Base-by-base conservation (phyloP, 1,140 invertebrate species). In the Brevipalpus yothersi region DNA sequence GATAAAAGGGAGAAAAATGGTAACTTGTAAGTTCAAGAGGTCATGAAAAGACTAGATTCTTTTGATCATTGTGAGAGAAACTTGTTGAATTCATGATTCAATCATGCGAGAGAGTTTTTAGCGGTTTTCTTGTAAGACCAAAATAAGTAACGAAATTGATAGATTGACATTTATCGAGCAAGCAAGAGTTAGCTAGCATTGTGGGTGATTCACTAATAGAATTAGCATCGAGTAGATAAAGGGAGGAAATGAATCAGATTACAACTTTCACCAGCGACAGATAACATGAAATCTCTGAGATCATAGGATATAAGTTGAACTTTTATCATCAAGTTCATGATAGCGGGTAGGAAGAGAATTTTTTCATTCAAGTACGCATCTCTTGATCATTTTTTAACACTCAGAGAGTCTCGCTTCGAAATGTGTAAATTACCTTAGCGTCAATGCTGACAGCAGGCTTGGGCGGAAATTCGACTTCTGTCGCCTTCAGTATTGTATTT, bases 401-500 rank as follows among this genome's bases (percentile, higher is more conserved):
- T 41, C 41, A n/a, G 53, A 63, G 58, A 54, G 64, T 8, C 13
- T 47, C 13, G 31, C 7, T 65, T 69, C 75, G 90, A 88, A 31
- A 31, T 31, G 31, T 31, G 31, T 31, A 31, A n/a, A 31, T 31
- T 31, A 31, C 31, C 82, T 97, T 96, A 66, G 93, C 93, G 80
- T 96, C 91, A 74, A 84, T 84, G 70, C 85, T 91, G 69, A 97
- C 89, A 65, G 87, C 86, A 63, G 94, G 94, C 78, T 97, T 97
- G 72, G 90, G 86, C 62, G 92, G 90, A 75, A 99, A 99, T 73
- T 93, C 87, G 67, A 98, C 92, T 74, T 97, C 93, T 62, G 88
- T 96, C 58, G 94, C 94, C 77, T 99, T 98, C 61, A 99, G 75
- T 72, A 99, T 99, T 59, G 92, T 98, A 72, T 97, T 97, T 74